Conservation (phyloP, 2,113 vertebrate species). For the Heptranchias perlo region DNA sequence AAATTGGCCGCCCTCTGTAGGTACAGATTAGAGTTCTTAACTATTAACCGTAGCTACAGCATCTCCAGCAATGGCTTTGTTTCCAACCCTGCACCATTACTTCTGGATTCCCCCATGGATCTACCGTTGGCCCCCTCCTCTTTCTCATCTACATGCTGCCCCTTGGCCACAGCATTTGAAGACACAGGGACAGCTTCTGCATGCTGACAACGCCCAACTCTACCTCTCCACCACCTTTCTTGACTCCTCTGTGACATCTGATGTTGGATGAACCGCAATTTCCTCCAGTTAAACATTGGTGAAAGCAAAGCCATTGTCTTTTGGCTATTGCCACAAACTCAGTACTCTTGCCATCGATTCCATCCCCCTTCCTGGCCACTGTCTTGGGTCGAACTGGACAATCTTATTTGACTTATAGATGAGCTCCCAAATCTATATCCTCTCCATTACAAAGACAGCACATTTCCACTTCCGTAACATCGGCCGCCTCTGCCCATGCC, state of each 20-base stretch:
- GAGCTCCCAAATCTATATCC: background rate
- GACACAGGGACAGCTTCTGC: background rate
- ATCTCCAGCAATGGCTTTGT: background rate
- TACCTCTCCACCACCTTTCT: background rate
- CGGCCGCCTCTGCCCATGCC: background rate
- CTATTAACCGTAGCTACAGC: no score
- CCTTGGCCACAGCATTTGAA: no score
- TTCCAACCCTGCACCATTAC: background rate
- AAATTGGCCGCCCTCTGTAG: no score
- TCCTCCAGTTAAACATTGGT: no score
- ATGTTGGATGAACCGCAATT: no score
- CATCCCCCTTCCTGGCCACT: no score
- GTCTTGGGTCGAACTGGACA: no score
- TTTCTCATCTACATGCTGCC: no score
- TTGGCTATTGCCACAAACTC: no score
- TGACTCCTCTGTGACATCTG: background rate
- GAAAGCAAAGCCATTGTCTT: no score
- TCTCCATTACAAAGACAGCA: background rate
- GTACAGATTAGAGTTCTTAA: background rate
- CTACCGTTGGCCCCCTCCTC: background rate
- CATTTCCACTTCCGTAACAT: no score
- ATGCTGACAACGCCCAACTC: background rate
- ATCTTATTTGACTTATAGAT: background rate
- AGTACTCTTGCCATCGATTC: no score
- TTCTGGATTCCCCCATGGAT: background rate